These are phyloP conservation scores for Zele albiditarsus DNA, from an alignment of 2,888 invertebrate species.

Conservation along the genomic window DNA sequence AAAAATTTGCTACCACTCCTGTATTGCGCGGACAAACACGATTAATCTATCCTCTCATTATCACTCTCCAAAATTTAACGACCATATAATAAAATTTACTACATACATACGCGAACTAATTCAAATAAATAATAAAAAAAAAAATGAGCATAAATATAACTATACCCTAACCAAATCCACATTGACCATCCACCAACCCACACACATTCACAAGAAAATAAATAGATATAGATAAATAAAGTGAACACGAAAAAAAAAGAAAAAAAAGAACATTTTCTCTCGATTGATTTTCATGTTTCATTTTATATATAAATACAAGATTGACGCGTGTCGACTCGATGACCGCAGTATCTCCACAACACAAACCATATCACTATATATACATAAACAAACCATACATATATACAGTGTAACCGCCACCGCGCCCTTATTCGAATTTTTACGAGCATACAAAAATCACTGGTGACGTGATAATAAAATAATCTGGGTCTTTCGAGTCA, in stretches of 20 bases:
- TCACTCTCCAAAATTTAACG: slow-evolving; percentile 44
- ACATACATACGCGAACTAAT: slow-evolving; percentile 47
- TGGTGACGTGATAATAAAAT: slow-evolving; percentile 72
- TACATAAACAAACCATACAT: slow-evolving; percentile 17
- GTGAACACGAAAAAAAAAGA: slow-evolving; percentile 23
- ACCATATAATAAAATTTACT: slow-evolving; percentile 41
- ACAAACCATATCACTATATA: slow-evolving; percentile 14
- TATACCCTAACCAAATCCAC: not conserved
- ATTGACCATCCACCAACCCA: too few relatives aligned
- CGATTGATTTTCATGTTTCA: slow-evolving; percentile 46
- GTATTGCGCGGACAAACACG: too few relatives aligned
- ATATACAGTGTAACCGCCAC: slow-evolving; percentile 14
- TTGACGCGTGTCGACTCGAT: slow-evolving; percentile 37
- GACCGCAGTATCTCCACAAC: not conserved
- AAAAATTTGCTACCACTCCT: too few relatives aligned
- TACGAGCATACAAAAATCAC: slow-evolving; percentile 64
- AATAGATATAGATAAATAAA: slow-evolving; percentile 17
- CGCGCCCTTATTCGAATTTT: slow-evolving; percentile 40
- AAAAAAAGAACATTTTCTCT: slow-evolving; percentile 39
- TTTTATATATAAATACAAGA: slow-evolving; percentile 38
- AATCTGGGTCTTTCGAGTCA: slow-evolving; percentile 72
- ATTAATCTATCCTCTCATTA: not conserved
- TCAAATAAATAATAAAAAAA: slow-evolving; percentile 32
- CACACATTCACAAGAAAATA: slow-evolving; percentile 41
- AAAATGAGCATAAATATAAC: not conserved